Evolutionary conservation across 2,888 invertebrate species (phyloP), one percentile per base, ranked within the genome.

Genomic region (Therioaphis trifolii): DNA sequence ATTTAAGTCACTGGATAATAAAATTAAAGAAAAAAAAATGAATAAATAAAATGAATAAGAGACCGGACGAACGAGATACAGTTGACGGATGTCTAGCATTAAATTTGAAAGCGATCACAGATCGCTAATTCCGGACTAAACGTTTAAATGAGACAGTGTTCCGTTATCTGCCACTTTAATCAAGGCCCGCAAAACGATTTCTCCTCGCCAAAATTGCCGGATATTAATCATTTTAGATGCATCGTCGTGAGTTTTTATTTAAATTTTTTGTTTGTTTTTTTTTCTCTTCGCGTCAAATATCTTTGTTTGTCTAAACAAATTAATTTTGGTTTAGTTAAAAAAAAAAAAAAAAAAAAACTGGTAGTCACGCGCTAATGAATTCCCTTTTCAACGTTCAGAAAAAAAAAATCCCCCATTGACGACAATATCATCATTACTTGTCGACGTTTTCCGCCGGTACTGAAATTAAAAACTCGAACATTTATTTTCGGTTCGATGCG

Each of bases 51-150:
- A 5, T 55, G 29, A 66, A 14, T 35, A 27, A 40, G 35, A 78
- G 66, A 79, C 21, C 69, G 68, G 49, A 69, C 55, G 40, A 43
- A 52, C 68, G 66, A 52, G 68, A 78, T 68, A 78, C 46, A 68
- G 63, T 49, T 68, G 77, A 68, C 78, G 63, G 78, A 78, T 78
- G 68, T 78, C 24, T 63, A 76, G 21, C 74, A 74, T 74, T 74
- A 76, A 61, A 76, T 76, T 76, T 76, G 76, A 76, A 76, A 76
- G 76, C 76, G 76, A 76, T 76, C 76, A 46, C 76, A 76, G 61
- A 76, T 76, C 76, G 61, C 76, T 76, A 76, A 76, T 76, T 76
- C 76, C 76, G 75, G 52, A 46, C 76, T 76, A 76, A 76, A 76
- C 76, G 76, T 76, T 76, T 63, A 63, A 61, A 76, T 24, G 43